Evolutionary conservation across 2,797 vertebrate species (phyloP).

Genomic region (Notolabrus celidotus): DNA sequence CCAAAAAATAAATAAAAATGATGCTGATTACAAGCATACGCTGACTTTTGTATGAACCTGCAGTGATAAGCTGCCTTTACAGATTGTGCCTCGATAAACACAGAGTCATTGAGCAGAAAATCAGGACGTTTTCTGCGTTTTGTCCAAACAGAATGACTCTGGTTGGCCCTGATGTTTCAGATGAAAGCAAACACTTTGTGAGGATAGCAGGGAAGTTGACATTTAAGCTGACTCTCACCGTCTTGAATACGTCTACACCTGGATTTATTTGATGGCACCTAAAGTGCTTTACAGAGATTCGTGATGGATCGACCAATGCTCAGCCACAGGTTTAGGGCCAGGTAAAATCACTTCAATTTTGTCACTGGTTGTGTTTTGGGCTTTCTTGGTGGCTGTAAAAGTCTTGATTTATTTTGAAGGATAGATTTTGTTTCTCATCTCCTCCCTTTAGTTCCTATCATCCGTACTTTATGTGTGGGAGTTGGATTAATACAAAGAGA

Average conservation of each 20-base stretch:
- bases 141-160: constrained; percentile 10
- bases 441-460: neutral
- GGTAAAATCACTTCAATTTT: neutral
- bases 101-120: neutral
- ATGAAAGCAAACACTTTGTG: constrained; percentile 20
- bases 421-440: neutral
- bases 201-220: constrained; percentile 1
- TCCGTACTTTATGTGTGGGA: neutral
- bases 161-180: neutral
- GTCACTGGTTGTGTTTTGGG: neutral
- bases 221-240: neutral
- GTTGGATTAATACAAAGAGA: neutral
- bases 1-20: no score
- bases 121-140: constrained; percentile 11
- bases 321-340: constrained; percentile 13
- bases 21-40: neutral
- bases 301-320: constrained; percentile 16
- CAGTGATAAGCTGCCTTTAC: constrained; percentile 1
- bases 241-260: constrained; percentile 2
- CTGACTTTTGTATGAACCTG: constrained; percentile 19
- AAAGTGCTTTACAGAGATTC: neutral
- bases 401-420: constrained; percentile 15
- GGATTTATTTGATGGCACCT: constrained; percentile 15
- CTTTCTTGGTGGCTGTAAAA: neutral
- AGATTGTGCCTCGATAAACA: constrained; percentile 13